phyloP scores from a whole-genome alignment of 2,797 vertebrate species.

The Sphenopsis melanotis region DNA sequence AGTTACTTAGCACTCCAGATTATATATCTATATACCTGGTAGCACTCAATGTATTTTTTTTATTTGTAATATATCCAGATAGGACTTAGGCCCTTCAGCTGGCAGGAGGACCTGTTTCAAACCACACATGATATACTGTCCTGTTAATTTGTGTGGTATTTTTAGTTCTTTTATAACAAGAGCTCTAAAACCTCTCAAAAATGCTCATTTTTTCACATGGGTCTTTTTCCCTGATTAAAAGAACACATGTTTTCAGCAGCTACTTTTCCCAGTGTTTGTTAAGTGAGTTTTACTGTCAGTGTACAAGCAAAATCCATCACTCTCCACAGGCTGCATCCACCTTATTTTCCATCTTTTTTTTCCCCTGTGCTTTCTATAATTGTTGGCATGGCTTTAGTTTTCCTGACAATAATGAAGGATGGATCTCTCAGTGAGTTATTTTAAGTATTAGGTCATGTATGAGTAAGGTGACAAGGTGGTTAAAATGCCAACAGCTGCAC shows the following conservation, averaged over 20 bases:
- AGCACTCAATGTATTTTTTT: constrained; percentile 78
- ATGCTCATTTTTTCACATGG: neutral
- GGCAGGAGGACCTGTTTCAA: constrained; percentile 40
- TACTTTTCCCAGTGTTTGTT: neutral
- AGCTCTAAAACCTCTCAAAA: neutral
- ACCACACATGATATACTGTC: neutral
- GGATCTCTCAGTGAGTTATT: neutral
- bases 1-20: constrained; percentile 70
- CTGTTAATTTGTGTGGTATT: neutral
- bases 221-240: neutral
- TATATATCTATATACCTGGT: constrained; percentile 74
- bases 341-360: neutral
- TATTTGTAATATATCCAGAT: constrained; percentile 68
- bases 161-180: neutral
- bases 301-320: neutral
- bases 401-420: neutral
- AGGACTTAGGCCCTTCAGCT: constrained; percentile 59
- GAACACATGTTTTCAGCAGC: neutral
- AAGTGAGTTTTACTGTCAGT: neutral
- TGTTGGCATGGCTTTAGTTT: neutral
- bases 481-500: neutral
- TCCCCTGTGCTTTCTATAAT: neutral
- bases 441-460: neutral
- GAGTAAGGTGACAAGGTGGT: neutral
- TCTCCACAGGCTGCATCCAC: neutral